A percentile compares a stretch with the other conserved stretches of the same genome.
These are phyloP conservation scores for Dipodomys ordii DNA, from an alignment of 2,113 vertebrate species.

Conservation along the genomic window DNA sequence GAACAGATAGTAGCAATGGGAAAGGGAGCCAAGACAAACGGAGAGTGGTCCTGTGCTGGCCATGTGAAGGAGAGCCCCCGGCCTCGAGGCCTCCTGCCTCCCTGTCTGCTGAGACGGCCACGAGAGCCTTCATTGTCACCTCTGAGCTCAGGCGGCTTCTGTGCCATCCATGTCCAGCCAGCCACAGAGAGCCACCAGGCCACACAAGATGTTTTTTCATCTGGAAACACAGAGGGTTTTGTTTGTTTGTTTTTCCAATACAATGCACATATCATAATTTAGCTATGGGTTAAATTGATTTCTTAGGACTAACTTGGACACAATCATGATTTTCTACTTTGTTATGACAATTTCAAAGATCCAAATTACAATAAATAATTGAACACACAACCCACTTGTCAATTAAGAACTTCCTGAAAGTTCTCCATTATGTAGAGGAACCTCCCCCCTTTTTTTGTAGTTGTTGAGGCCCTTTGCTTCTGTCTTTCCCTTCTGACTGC, in stretches of 20 bases:
- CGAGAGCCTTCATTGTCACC: neutral
- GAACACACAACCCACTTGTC: neutral
- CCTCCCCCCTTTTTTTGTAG: neutral
- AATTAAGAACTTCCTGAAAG: neutral
- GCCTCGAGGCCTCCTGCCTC: neutral
- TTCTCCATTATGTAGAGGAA: neutral
- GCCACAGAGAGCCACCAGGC: neutral
- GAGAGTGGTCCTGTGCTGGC: neutral
- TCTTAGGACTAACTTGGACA: neutral
- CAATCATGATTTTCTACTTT: neutral
- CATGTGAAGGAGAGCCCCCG: neutral
- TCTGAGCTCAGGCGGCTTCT: neutral
- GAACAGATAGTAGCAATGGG: slow-evolving; percentile 67
- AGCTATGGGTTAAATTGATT: neutral
- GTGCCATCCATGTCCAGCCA: neutral
- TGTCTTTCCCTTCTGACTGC: slow-evolving; percentile 77
- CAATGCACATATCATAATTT: neutral
- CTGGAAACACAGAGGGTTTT: neutral
- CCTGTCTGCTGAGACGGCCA: neutral
- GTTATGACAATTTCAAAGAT: slow-evolving; percentile 33
- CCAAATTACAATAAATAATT: neutral
- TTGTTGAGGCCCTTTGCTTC: slow-evolving; percentile 51
- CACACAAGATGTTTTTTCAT: neutral
- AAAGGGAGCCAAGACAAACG: neutral
- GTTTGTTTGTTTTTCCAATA: neutral